Evolutionary conservation across 2,888 invertebrate species (phyloP).

Genomic region (Cephus rjabovi): DNA sequence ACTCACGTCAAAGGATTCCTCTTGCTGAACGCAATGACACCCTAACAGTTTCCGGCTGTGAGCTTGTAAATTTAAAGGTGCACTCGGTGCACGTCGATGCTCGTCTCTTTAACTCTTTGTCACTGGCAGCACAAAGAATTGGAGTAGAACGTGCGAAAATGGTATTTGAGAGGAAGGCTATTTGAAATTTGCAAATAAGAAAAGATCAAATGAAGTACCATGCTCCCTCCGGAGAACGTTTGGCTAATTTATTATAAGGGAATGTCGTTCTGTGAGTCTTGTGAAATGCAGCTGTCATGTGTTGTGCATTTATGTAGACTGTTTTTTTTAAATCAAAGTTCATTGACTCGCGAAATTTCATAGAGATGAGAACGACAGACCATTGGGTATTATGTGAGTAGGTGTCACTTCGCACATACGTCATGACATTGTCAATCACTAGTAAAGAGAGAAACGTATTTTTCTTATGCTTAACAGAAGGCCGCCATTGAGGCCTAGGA

Average conservation of each 20-base stretch:
- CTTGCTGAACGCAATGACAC: neutral
- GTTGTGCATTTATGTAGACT: neutral
- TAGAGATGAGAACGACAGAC: neutral
- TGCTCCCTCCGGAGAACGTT: neutral
- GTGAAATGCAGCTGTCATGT: neutral
- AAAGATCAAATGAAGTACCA: neutral
- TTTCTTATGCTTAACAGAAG: constrained; percentile 76
- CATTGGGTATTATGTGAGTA: neutral
- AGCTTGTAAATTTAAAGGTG: neutral
- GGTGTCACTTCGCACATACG: constrained; percentile 27
- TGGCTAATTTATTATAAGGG: neutral
- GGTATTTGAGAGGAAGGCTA: no score
- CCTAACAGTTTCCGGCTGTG: neutral
- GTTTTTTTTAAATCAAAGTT: neutral
- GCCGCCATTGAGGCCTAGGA: constrained; percentile 91
- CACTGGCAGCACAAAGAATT: neutral
- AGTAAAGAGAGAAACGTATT: constrained; percentile 57
- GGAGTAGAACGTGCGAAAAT: no score
- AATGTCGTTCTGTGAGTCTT: neutral
- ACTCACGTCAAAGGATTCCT: neutral
- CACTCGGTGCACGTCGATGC: neutral
- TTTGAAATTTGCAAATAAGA: neutral
- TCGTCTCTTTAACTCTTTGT: neutral
- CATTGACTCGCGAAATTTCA: neutral
- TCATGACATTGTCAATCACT: constrained; percentile 53